Base-by-base conservation (phyloP, 2,797 vertebrate species). In the Semotilus atromaculatus region DNA sequence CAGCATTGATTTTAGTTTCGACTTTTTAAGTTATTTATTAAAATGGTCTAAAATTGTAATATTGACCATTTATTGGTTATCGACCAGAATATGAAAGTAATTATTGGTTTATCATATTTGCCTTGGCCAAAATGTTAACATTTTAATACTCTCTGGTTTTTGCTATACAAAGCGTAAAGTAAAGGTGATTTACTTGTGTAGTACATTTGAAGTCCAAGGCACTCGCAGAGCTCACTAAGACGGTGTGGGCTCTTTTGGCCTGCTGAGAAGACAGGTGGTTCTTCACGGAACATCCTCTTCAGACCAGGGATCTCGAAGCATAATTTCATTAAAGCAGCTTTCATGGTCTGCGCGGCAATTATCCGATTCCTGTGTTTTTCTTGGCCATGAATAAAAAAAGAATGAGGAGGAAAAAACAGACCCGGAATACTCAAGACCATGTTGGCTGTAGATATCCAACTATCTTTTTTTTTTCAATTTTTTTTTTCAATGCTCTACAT, bases 331-430 rank as follows among this genome's bases (percentile, higher is more conserved):
- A 67, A 82, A 83, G 82, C 71, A 77, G 81, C 79, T 83, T 86
- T 83, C 85, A 86, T 67, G 74, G 83, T 89, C 80, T 83, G 67
- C 40, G 68, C 82, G 58, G 45, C 70, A 84, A 85, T 88, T 84
- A 88, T 73, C 71, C 76, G 16, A 68, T 71, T 31, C 70, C 66
- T 85, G 82, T 86, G 80, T 89, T 82, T 85, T 85, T 78, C 26
- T 72, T 86, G 66, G 53, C 80, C 58, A 62, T 64, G 62, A 88
- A 87, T 81, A 64, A 62, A 71, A 45, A 5, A 31, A 72, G 29
- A 48, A 31, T 1, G 29, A 72, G 7, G n/a, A 29, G 6, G 13
- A 11, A 13, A 16, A 26, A 36, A 58, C 67, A 11, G 8, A 45
- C 80, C 43, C 70, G 31, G 23, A 43, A 55, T 36, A 60, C 70